These are phyloP conservation scores for Tetramorium bicarinatum DNA, from an alignment of 2,888 invertebrate species.

Conservation along the genomic window DNA sequence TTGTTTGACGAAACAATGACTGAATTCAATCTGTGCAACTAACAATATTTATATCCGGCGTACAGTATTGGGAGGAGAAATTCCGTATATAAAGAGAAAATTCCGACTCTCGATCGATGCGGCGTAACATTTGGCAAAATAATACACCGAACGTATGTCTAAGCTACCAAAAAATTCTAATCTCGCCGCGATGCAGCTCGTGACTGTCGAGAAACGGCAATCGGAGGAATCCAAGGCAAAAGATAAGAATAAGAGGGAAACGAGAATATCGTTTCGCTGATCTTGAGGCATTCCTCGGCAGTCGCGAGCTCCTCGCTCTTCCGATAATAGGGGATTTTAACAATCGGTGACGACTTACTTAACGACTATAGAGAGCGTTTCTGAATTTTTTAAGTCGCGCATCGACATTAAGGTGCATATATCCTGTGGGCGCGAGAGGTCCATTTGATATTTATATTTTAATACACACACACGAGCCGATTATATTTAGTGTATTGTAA, in stretches of 20 bases:
- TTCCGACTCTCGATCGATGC: constrained; percentile 34
- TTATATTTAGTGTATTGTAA: constrained; percentile 83
- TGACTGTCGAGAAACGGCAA: constrained; percentile 18
- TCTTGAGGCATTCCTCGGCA: neutral
- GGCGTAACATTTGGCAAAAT: constrained; percentile 19
- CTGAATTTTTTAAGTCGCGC: constrained; percentile 76
- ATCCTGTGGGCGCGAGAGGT: constrained; percentile 77
- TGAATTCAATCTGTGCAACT: neutral
- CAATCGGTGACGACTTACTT: constrained; percentile 78
- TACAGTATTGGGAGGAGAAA: neutral
- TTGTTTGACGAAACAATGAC: neutral
- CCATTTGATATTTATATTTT: constrained; percentile 84
- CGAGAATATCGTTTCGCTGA: neutral
- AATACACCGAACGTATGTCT: constrained; percentile 52
- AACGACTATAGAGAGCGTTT: constrained; percentile 67
- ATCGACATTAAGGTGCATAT: constrained; percentile 76
- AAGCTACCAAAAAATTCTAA: constrained; percentile 66
- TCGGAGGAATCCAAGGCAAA: neutral
- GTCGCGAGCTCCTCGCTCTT: constrained; percentile 59
- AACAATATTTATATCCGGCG: constrained; percentile 3
- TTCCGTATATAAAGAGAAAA: neutral
- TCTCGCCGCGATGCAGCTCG: constrained; percentile 56
- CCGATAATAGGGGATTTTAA: constrained; percentile 63
- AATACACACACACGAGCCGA: constrained; percentile 82
- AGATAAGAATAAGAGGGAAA: neutral